Percentiles rank a stretch among this genome's conserved stretches.
These are phyloP conservation scores for Epinephelus moara DNA, from an alignment of 2,113 vertebrate species.

Conservation along the genomic window DNA sequence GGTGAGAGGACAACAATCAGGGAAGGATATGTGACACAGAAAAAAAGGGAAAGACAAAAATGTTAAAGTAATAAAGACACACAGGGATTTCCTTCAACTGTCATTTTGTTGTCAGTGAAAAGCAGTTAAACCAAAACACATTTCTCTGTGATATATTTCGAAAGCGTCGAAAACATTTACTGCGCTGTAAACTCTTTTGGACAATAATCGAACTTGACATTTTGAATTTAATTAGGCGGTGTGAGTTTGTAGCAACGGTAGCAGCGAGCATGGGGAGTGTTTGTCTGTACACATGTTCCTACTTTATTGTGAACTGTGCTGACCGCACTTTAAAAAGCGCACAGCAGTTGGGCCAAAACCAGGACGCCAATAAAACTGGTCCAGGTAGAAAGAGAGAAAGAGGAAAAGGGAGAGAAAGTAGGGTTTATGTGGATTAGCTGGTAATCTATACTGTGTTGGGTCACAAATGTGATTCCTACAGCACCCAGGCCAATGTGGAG, in stretches of 20 bases:
- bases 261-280: constrained; percentile 38
- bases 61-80: constrained; percentile 20
- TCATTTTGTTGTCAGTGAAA: constrained; percentile 38
- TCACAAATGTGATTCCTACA: neutral
- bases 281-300: constrained; percentile 74
- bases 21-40: neutral
- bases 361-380: constrained; percentile 54
- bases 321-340: constrained; percentile 49
- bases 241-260: constrained; percentile 58
- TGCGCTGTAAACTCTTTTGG: constrained; percentile 15
- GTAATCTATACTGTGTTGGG: neutral
- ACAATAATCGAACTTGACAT: constrained; percentile 48
- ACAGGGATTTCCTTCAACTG: constrained; percentile 15
- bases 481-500: neutral
- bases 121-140: constrained; percentile 42
- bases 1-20: neutral
- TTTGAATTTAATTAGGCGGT: constrained; percentile 58
- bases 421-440: constrained; percentile 5
- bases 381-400: constrained; percentile 17
- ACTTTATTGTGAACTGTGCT: constrained; percentile 69
- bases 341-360: constrained; percentile 54
- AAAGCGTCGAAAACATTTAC: constrained; percentile 37
- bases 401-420: too few relatives aligned
- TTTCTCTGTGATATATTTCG: constrained; percentile 47
- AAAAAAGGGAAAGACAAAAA: neutral